phyloP scores from a whole-genome alignment of 2,113 vertebrate genomes.

The Gallinago jamesoni region DNA sequence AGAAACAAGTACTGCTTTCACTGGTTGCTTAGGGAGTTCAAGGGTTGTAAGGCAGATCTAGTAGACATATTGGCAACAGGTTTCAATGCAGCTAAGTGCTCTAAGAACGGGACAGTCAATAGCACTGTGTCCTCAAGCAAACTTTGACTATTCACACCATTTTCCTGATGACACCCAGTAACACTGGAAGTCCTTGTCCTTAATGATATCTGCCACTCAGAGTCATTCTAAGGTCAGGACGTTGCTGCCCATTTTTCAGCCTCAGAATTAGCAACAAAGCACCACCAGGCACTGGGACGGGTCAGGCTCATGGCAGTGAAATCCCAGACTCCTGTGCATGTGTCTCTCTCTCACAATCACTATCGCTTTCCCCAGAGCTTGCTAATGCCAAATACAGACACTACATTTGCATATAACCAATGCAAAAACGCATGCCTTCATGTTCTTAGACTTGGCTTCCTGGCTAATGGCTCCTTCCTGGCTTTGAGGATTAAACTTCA shows the following conservation, averaged over 20 bases:
- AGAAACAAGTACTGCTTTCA: neutral
- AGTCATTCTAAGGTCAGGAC: neutral
- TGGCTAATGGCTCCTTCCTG: neutral
- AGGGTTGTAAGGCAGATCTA: neutral
- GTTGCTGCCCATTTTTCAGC: neutral
- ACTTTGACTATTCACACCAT: neutral
- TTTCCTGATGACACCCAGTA: neutral
- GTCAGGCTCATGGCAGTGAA: neutral
- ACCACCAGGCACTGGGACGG: neutral
- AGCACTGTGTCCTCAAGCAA: neutral
- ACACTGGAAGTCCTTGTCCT: neutral
- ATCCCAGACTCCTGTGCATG: neutral
- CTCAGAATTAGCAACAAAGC: neutral
- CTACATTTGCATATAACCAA: neutral
- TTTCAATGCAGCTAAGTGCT: neutral
- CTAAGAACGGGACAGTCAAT: neutral
- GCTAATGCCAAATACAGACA: neutral
- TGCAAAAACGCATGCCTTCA: neutral
- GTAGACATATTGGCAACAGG: neutral
- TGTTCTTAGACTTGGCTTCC: neutral
- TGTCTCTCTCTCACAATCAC: neutral
- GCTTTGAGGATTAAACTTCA: neutral
- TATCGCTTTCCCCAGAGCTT: neutral
- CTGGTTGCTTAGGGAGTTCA: neutral
- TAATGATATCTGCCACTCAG: neutral